Evolutionary conservation across 37 sponge, comb jelly and placozoan species (phyloP).

Genomic region (Tethya wilhelma): DNA sequence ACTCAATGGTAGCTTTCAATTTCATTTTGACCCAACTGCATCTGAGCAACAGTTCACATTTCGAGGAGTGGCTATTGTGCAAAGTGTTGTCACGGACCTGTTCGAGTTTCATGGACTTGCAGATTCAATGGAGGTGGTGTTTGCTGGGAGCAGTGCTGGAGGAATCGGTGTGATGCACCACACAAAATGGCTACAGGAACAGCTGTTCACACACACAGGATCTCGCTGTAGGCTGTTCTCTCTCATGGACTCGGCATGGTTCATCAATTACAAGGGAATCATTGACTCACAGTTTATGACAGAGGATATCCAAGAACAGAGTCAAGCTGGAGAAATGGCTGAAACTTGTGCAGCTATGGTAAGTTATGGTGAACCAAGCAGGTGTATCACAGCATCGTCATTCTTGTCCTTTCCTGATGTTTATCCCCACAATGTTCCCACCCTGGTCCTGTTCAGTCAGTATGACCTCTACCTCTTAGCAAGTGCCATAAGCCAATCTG

Average conservation of each 20-base stretch:
- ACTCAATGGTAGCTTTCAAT: too few species aligned
- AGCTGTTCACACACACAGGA: neutral
- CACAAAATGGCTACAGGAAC: slow-evolving; percentile 47
- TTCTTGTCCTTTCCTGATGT: slow-evolving; percentile 32
- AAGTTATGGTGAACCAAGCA: too few species aligned
- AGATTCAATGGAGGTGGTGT: slow-evolving; percentile 36
- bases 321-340: neutral
- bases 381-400: slow-evolving; percentile 54
- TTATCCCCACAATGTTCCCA: slow-evolving; percentile 52
- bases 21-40: slow-evolving; percentile 35
- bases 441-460: slow-evolving; percentile 48
- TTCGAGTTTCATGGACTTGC: slow-evolving; percentile 11
- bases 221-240: neutral
- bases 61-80: slow-evolving; percentile 57
- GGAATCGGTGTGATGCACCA: slow-evolving; percentile 73
- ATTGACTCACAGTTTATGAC: slow-evolving; percentile 21
- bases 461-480: slow-evolving; percentile 75
- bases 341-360: slow-evolving; percentile 3
- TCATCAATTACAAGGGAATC: slow-evolving; percentile 69
- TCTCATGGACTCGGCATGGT: slow-evolving; percentile 81
- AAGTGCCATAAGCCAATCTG: slow-evolving; percentile 2
- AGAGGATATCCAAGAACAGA: slow-evolving; percentile 1
- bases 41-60: slow-evolving; percentile 73
- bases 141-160: slow-evolving; percentile 85
- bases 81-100: slow-evolving; percentile 45